Conservation (phyloP, 2,113 vertebrate species). For the Pogonocichla stellata region DNA sequence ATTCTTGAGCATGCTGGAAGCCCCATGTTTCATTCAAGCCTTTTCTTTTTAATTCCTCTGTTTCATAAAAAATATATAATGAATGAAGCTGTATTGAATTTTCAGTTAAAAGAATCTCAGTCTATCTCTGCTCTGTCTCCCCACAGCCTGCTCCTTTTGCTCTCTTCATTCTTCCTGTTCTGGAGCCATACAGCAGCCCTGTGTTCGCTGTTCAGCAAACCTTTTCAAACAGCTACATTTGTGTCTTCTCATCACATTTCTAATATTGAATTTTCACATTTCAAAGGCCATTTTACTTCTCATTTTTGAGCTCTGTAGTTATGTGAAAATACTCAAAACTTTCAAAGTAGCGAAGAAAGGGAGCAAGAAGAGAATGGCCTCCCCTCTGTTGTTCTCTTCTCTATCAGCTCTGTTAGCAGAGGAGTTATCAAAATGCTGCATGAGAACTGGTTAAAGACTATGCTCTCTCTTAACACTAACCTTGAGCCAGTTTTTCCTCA, state of each 20-base stretch:
- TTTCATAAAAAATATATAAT: constrained; percentile 31
- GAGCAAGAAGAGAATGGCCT: background rate
- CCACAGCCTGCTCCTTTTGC: background rate
- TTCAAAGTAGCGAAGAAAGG: background rate
- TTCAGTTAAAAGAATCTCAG: constrained; percentile 30
- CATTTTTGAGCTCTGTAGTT: background rate
- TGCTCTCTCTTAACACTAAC: background rate
- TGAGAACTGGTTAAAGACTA: background rate
- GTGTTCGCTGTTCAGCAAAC: background rate
- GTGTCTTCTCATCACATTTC: constrained; percentile 32
- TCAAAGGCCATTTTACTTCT: background rate
- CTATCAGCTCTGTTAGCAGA: background rate
- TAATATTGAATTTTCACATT: constrained; percentile 8
- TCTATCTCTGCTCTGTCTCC: background rate
- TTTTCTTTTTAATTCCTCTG: constrained; percentile 7
- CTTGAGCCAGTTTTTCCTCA: background rate
- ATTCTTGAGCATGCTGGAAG: constrained; percentile 24
- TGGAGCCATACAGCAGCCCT: background rate
- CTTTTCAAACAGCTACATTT: constrained; percentile 2
- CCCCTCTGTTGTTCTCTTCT: background rate
- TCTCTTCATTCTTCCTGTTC: constrained; percentile 1
- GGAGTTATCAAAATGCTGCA: background rate
- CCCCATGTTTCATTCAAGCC: constrained; percentile 7
- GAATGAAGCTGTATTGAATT: constrained; percentile 37
- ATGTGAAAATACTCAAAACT: background rate